Conservation (phyloP, 1,140 invertebrate genomes). For the Nilaparvata lugens region DNA sequence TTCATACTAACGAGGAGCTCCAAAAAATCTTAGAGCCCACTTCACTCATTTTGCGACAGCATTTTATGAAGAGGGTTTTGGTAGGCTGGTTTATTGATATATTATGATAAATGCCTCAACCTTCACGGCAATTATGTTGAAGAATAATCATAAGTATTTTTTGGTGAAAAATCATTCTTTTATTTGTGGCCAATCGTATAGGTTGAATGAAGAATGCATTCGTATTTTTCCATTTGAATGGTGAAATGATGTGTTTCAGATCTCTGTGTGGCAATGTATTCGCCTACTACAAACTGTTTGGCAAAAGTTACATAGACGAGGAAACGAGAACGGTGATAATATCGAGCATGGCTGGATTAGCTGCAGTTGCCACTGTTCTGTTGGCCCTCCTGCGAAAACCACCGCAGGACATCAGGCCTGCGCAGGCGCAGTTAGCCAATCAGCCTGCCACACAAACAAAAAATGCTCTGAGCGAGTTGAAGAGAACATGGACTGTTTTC, state of each 20-base stretch:
- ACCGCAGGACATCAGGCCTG: conserved; percentile 26
- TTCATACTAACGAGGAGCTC: too few species aligned
- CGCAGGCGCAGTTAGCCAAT: conserved; percentile 30
- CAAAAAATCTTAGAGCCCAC: too few species aligned
- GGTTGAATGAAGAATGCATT: too few species aligned
- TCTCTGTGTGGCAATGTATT: conserved; percentile 17
- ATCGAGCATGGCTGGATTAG: conserved; percentile 47
- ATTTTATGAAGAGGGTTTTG: too few species aligned
- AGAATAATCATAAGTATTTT: too few species aligned
- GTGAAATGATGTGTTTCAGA: background rate
- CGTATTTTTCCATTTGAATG: too few species aligned
- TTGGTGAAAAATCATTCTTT: too few species aligned
- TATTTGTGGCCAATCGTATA: too few species aligned
- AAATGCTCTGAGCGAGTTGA: conserved; percentile 54
- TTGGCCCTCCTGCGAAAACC: conserved; percentile 51
- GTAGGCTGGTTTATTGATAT: too few species aligned
- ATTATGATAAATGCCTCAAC: too few species aligned
- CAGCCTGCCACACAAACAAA: conserved; percentile 37
- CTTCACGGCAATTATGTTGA: too few species aligned
- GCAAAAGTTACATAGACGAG: conserved; percentile 39
- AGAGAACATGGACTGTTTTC: conserved; percentile 65
- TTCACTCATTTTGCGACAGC: too few species aligned
- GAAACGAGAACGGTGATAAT: conserved; percentile 62
- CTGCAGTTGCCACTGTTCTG: conserved; percentile 55
- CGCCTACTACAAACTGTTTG: conserved; percentile 10